phyloP scores from a whole-genome alignment of 2,113 vertebrate species.

The Notothenia rossii region DNA sequence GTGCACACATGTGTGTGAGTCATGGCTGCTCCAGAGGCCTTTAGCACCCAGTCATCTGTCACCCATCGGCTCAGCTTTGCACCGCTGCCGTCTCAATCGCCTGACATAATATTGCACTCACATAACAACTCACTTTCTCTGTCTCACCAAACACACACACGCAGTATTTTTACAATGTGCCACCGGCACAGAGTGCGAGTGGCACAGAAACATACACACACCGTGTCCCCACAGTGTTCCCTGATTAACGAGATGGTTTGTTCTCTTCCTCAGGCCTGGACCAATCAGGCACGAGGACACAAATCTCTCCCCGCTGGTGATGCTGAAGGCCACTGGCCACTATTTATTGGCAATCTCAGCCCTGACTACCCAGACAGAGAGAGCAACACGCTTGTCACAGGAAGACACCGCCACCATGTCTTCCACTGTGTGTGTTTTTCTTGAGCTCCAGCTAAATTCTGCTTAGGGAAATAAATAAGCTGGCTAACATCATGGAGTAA shows the following conservation, averaged over 20 bases:
- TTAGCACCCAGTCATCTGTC: slow-evolving; percentile 73
- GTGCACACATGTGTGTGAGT: slow-evolving; percentile 34
- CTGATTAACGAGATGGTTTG: slow-evolving; percentile 80
- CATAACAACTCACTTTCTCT: slow-evolving; percentile 20
- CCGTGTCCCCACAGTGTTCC: slow-evolving; percentile 66
- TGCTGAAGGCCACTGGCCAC: slow-evolving; percentile 80
- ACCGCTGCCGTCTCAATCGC: slow-evolving; percentile 63
- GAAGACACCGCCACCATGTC: slow-evolving; percentile 55
- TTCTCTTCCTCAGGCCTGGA: slow-evolving; percentile 70
- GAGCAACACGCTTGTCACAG: slow-evolving; percentile 71
- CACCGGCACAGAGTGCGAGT: slow-evolving; percentile 47
- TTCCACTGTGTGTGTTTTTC: slow-evolving; percentile 42
- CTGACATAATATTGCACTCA: slow-evolving; percentile 60
- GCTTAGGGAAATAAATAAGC: slow-evolving; percentile 25
- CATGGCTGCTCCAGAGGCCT: slow-evolving; percentile 68
- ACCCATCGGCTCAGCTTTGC: slow-evolving; percentile 60
- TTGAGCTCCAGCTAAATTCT: slow-evolving; percentile 19
- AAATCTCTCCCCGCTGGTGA: slow-evolving; percentile 77
- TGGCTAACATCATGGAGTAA: slow-evolving; percentile 37
- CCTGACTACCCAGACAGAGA: slow-evolving; percentile 78
- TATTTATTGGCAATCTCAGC: slow-evolving; percentile 83
- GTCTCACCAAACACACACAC: slow-evolving; percentile 15
- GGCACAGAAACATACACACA: slow-evolving; percentile 58
- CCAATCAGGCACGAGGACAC: slow-evolving; percentile 78
- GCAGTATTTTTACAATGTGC: slow-evolving; percentile 54